phyloP scores from a whole-genome alignment of 2,797 vertebrate species.

The Uromys caudimaculatus region DNA sequence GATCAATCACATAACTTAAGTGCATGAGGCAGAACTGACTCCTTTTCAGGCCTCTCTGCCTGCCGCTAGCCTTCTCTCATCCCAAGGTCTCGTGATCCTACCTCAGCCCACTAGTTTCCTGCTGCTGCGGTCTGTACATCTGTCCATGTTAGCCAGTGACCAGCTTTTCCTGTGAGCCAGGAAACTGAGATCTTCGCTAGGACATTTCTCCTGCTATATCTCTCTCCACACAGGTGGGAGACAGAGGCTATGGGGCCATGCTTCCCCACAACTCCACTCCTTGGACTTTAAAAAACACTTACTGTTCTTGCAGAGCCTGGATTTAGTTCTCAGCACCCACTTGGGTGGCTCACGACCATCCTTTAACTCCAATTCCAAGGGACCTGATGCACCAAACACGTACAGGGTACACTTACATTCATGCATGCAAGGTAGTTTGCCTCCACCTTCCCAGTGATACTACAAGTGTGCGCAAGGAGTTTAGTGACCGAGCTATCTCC shows the following conservation, averaged over 20 bases:
- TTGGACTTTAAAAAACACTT: neutral
- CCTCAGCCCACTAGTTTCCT: neutral
- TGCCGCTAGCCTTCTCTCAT: no score
- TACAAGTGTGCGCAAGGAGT: rapidly evolving
- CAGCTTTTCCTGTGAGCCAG: neutral
- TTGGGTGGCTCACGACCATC: neutral
- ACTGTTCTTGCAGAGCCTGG: neutral
- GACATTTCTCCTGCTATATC: neutral
- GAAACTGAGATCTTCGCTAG: neutral
- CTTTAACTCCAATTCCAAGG: neutral
- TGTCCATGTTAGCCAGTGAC: no score
- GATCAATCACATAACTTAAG: neutral
- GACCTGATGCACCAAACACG: neutral
- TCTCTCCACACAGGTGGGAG: neutral
- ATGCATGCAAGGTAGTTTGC: neutral
- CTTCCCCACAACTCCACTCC: neutral
- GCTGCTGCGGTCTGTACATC: rapidly evolving
- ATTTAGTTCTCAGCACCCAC: neutral
- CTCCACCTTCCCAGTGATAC: neutral
- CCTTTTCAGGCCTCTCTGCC: neutral
- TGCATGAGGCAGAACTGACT: no score
- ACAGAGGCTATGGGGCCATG: neutral
- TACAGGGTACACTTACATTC: neutral
- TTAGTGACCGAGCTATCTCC: neutral
- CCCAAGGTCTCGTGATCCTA: rapidly evolving